Base-by-base conservation (phyloP, 2,888 invertebrate species). In the Ennomos quercinarius region DNA sequence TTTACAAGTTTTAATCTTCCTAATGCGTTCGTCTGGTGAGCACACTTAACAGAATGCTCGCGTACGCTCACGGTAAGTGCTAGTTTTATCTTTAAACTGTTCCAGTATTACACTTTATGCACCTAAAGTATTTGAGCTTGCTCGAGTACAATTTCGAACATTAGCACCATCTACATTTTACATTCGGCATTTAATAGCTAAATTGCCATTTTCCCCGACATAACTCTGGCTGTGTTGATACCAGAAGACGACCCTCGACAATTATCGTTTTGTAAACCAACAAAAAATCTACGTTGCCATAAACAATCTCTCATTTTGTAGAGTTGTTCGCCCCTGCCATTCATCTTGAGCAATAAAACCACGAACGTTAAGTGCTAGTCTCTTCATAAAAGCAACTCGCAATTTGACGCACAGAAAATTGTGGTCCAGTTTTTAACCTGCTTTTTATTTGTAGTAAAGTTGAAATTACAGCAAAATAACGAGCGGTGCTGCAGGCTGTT, bases 1-100 rank as follows among this genome's bases (percentile, higher is more conserved):
- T 88, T 87, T 85, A 81, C 83, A 83, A 85, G 78, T 90, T 91
- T 90, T 88, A 91, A 91, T 91, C 90, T 89, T 79, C 82, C 90
- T 91, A 91, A 91, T 91, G 91, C 83, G 78, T 84, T 71, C 83
- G 81, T 79, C 79, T 84, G 79, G 76, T 80, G 72, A 76, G 74
- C 71, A 77, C 80, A 80, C 83, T 86, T 83, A 73, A 81, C 80
- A 81, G 72, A 89, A 86, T 80, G 78, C 75, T 81, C 72, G 77
- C 74, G 66, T 72, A 68, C 75, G 76, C 73, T 83, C 79, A 76
- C 77, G 72, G 75, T 73, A 76, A 75, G 70, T 69, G 73, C 76
- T 75, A 71, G 62, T 63, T 64, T 65, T 66, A 64, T 69, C 70
- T 63, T 67, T 43, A 66, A 63, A 64, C 64, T 66, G 66, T 66